Conservation (phyloP, 2,113 vertebrate genomes). For the Oostethus manadensis region DNA sequence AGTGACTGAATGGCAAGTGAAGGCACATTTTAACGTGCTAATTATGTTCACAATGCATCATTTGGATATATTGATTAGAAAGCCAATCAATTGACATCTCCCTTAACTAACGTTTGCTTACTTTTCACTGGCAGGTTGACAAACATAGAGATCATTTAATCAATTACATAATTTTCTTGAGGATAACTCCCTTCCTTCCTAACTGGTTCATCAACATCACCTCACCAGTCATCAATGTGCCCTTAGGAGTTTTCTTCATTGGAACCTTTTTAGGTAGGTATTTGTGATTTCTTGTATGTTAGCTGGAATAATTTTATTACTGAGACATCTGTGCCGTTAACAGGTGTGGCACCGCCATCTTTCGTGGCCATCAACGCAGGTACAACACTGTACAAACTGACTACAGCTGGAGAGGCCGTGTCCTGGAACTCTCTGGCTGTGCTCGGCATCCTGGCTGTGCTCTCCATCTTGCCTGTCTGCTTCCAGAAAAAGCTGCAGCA, state of each 20-base stretch:
- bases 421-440: conserved; percentile 95
- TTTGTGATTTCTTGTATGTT: neutral
- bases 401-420: conserved; percentile 94
- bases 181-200: conserved; percentile 97
- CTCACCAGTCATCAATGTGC: conserved; percentile 95
- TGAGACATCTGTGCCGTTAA: conserved; percentile 18
- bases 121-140: conserved; percentile 78
- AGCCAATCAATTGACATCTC: neutral
- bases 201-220: conserved; percentile 99
- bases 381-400: conserved; percentile 95
- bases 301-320: neutral
- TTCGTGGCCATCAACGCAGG: conserved; percentile 98
- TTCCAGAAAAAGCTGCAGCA: conserved; percentile 94
- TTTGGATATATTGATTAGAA: neutral
- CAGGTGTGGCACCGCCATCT: conserved; percentile 94
- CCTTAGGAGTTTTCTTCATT: conserved; percentile 93
- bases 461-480: conserved; percentile 91
- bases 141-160: conserved; percentile 94
- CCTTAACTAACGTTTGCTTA: neutral
- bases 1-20: too few relatives aligned
- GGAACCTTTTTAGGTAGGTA: conserved; percentile 96
- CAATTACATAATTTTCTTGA: conserved; percentile 99
- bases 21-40: too few relatives aligned
- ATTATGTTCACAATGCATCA: too few relatives aligned
- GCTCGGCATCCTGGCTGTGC: conserved; percentile 85